Conservation (phyloP, 2,113 vertebrate species). For the Callocephalon fimbriatum region DNA sequence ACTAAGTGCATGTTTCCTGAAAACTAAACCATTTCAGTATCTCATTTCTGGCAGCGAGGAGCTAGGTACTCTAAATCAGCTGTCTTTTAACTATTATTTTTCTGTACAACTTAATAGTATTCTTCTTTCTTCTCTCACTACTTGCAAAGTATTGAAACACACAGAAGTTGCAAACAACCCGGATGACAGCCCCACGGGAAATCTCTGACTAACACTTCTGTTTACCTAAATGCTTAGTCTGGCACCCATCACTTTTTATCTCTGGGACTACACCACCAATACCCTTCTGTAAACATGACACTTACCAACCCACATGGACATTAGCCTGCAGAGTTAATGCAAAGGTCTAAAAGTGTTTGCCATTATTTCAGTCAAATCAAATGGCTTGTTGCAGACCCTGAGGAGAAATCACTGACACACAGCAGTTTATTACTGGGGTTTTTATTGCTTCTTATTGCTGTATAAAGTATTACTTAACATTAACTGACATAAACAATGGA, state of each 20-base stretch:
- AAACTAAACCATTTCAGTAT: neutral
- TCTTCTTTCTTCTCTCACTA: neutral
- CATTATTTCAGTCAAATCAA: constrained; percentile 66
- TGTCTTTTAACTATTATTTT: neutral
- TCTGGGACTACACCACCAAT: neutral
- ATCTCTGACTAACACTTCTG: neutral
- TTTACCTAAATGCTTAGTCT: neutral
- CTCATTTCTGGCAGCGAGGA: neutral
- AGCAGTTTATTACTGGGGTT: constrained; percentile 46
- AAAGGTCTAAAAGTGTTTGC: constrained; percentile 47
- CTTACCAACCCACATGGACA: neutral
- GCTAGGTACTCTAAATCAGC: neutral
- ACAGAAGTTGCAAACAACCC: neutral
- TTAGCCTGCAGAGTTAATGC: neutral
- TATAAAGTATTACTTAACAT: constrained; percentile 67
- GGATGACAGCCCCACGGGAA: neutral
- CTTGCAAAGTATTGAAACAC: neutral
- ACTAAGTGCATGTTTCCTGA: neutral
- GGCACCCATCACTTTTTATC: neutral
- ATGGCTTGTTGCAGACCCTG: constrained; percentile 37
- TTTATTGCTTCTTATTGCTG: constrained; percentile 61
- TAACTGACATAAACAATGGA: constrained; percentile 70
- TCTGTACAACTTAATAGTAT: neutral
- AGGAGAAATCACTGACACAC: constrained; percentile 67
- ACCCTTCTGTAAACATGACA: neutral